Percentiles rank a stretch among this genome's conserved stretches.
Evolutionary conservation across 1,140 invertebrate genomes (phyloP).

Genomic region (Carposina sasakii): DNA sequence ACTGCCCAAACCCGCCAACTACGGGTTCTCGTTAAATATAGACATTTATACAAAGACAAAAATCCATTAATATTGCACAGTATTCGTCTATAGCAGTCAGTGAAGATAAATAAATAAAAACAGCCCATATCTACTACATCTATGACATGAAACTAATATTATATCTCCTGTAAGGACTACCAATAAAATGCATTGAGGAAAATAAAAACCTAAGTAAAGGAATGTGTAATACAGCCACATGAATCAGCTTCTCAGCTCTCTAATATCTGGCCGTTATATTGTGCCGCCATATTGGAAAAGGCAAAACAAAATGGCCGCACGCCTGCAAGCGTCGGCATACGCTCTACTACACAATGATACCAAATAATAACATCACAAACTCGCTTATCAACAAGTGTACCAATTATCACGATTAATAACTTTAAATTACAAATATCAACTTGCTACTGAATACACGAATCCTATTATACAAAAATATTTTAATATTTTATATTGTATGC

Average conservation of each 20-base stretch:
- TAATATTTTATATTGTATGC: conserved; percentile 54
- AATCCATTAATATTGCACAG: conserved; percentile 54
- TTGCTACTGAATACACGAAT: conserved; percentile 62
- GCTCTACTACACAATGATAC: conserved; percentile 48
- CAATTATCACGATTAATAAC: conserved; percentile 43
- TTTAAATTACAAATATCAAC: conserved; percentile 62
- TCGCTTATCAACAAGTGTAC: conserved; percentile 49
- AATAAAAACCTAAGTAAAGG: conserved; percentile 45
- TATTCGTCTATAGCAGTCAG: conserved; percentile 48
- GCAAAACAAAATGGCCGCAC: conserved; percentile 46
- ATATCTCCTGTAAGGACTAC: conserved; percentile 37
- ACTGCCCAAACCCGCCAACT: conserved; percentile 26
- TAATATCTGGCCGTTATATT: neutral
- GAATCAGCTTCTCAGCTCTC: neutral
- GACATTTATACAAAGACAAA: conserved; percentile 41
- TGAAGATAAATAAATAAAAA: conserved; percentile 43
- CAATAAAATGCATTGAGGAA: conserved; percentile 40
- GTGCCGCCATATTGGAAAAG: conserved; percentile 7
- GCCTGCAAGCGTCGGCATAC: conserved; percentile 50
- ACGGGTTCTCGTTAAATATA: conserved; percentile 25
- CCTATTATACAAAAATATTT: conserved; percentile 69
- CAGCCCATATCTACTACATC: conserved; percentile 54
- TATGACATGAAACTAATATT: conserved; percentile 37
- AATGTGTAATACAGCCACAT: conserved; percentile 39
- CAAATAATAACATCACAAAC: conserved; percentile 44